phyloP scores from a whole-genome alignment of 2,888 invertebrate species.

The Drosophila ezoana region DNA sequence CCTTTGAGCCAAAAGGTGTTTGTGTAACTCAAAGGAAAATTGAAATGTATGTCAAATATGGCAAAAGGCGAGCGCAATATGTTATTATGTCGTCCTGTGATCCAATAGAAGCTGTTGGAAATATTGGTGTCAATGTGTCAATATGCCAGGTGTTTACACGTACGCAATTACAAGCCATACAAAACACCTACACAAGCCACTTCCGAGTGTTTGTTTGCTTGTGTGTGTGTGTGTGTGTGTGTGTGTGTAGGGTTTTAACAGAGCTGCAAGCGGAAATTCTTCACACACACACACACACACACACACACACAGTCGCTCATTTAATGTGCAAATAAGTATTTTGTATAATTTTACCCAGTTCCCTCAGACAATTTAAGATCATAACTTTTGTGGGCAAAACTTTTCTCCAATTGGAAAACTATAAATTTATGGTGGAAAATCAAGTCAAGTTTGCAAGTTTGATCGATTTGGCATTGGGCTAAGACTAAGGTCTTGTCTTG shows the following conservation, averaged over 20 bases:
- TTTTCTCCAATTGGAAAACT: conserved; percentile 31
- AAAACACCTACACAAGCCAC: conserved; percentile 30
- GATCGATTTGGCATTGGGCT: conserved; percentile 68
- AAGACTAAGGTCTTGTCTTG: conserved; percentile 42
- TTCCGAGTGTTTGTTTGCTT: conserved; percentile 2
- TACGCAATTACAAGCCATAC: conserved; percentile 73
- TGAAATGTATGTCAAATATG: conserved; percentile 27
- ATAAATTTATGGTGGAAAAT: conserved; percentile 34
- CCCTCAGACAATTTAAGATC: conserved; percentile 1
- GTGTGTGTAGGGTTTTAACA: conserved; percentile 8
- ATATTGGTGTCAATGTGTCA: conserved; percentile 76
- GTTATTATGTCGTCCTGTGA: conserved; percentile 21
- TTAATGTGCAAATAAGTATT: conserved; percentile 1
- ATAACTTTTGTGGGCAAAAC: conserved; percentile 10
- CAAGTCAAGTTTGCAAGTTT: conserved; percentile 59
- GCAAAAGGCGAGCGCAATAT: conserved; percentile 58
- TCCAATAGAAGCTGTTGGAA: conserved; percentile 25
- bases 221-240: conserved; percentile 6
- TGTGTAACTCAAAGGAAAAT: conserved; percentile 6
- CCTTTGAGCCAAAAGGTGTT: not conserved
- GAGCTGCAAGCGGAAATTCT: conserved; percentile 36
- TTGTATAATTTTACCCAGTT: conserved; percentile 1
- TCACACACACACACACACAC: conserved; percentile 1
- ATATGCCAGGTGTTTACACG: conserved; percentile 71
- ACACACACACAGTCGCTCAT: not conserved